Conservation (phyloP, 1,140 invertebrate species). For the Daktulosphaira vitifoliae region DNA sequence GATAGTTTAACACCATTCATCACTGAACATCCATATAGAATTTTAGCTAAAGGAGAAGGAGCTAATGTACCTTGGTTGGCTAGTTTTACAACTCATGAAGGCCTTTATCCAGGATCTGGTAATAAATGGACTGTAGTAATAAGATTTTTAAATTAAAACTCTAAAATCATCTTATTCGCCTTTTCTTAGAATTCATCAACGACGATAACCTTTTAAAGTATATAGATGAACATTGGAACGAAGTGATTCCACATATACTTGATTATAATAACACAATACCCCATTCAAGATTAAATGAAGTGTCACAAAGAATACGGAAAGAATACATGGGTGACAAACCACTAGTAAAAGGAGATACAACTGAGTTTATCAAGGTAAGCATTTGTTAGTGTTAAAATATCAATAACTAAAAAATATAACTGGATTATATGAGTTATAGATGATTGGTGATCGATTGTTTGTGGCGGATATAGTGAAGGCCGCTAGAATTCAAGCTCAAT, state of each 20-base stretch:
- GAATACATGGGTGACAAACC: slow-evolving; percentile 35
- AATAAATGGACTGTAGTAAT: too few species aligned
- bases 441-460: slow-evolving; percentile 38
- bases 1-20: slow-evolving; percentile 49
- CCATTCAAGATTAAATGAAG: slow-evolving; percentile 3
- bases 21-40: slow-evolving; percentile 48
- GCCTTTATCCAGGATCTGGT: slow-evolving; percentile 47
- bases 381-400: background rate
- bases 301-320: slow-evolving; percentile 35
- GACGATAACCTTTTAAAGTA: slow-evolving; percentile 21
- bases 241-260: slow-evolving; percentile 38
- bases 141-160: background rate
- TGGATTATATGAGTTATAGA: slow-evolving; percentile 23
- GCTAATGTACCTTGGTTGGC: slow-evolving; percentile 43
- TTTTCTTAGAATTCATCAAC: slow-evolving; percentile 36
- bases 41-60: slow-evolving; percentile 38
- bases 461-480: slow-evolving; percentile 36
- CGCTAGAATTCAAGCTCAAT: slow-evolving; percentile 34
- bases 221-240: slow-evolving; percentile 36
- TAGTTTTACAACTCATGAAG: slow-evolving; percentile 43
- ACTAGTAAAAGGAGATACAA: slow-evolving; percentile 28
- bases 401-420: too few species aligned
- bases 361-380: slow-evolving; percentile 36
- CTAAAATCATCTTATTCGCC: background rate
- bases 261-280: slow-evolving; percentile 38